Conservation (phyloP, 2,113 vertebrate genomes). For the Turnix velox region DNA sequence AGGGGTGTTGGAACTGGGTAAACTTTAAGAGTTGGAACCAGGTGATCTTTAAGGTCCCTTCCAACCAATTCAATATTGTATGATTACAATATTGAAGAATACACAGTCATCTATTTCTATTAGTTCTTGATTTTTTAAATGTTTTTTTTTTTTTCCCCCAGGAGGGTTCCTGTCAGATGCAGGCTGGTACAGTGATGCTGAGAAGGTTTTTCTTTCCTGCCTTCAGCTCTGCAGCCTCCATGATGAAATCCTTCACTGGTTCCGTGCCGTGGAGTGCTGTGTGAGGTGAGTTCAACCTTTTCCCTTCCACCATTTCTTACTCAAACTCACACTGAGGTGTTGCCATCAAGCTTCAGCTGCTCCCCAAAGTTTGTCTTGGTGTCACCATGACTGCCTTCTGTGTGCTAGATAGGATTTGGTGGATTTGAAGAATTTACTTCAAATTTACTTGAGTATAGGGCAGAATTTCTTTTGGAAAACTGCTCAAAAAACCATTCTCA, state of each 20-base stretch:
- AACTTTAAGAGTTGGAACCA: too few relatives aligned
- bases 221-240: conserved; percentile 95
- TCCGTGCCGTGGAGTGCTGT: conserved; percentile 93
- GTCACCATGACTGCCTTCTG: neutral
- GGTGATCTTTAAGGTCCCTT: too few relatives aligned
- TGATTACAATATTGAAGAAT: neutral
- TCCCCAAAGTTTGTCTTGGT: neutral
- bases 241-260: conserved; percentile 95
- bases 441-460: neutral
- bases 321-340: neutral
- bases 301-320: fast-evolving
- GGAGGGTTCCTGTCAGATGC: conserved; percentile 97
- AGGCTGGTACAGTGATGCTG: conserved; percentile 97
- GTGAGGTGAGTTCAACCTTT: conserved; percentile 81
- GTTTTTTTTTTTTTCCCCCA: neutral
- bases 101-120: neutral
- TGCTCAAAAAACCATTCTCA: neutral
- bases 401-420: neutral
- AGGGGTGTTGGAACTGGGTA: too few relatives aligned
- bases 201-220: conserved; percentile 97
- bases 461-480: neutral
- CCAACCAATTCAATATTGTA: too few relatives aligned
- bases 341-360: neutral
- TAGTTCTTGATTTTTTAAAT: neutral
- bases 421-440: too few relatives aligned